Percentiles rank a stretch among this genome's conserved stretches.
These are phyloP conservation scores for Diabrotica balteata DNA, from an alignment of 2,888 invertebrate species.

Conservation along the genomic window DNA sequence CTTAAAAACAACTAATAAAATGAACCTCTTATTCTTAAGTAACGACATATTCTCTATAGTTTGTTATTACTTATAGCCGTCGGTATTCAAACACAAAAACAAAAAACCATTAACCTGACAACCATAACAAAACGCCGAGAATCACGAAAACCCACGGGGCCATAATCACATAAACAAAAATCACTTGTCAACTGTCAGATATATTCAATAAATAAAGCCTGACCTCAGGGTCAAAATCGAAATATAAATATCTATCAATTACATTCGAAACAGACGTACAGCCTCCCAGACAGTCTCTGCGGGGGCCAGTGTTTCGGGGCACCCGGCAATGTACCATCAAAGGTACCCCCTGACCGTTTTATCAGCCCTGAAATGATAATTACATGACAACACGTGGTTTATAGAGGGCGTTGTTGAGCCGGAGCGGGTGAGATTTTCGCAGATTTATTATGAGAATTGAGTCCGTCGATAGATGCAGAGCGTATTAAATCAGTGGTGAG, in stretches of 20 bases:
- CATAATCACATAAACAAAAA: constrained; percentile 32
- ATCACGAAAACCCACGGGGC: constrained; percentile 17
- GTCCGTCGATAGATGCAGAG: background rate
- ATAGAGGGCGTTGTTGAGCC: constrained; percentile 46
- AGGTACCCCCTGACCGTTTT: constrained; percentile 56
- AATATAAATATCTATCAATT: constrained; percentile 51
- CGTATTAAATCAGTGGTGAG: background rate
- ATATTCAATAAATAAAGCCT: constrained; percentile 4
- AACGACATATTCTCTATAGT: no score
- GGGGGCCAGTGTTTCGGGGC: constrained; percentile 57
- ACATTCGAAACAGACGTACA: constrained; percentile 44
- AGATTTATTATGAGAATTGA: constrained; percentile 46
- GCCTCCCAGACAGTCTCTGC: constrained; percentile 54
- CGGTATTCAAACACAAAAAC: no score
- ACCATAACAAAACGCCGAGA: constrained; percentile 18
- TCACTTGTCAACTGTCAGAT: constrained; percentile 19
- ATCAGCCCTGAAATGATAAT: constrained; percentile 58
- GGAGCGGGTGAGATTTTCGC: constrained; percentile 38
- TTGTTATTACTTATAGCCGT: no score
- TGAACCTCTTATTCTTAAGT: no score
- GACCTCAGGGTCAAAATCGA: constrained; percentile 37
- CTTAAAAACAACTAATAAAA: no score
- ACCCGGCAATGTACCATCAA: constrained; percentile 56
- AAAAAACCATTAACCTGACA: constrained; percentile 5
- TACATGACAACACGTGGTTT: constrained; percentile 60